A percentile compares a stretch with the other conserved stretches of the same genome.
These are phyloP conservation scores for Nymphalis io DNA, from an alignment of 1,140 invertebrate genomes.

Conservation along the genomic window DNA sequence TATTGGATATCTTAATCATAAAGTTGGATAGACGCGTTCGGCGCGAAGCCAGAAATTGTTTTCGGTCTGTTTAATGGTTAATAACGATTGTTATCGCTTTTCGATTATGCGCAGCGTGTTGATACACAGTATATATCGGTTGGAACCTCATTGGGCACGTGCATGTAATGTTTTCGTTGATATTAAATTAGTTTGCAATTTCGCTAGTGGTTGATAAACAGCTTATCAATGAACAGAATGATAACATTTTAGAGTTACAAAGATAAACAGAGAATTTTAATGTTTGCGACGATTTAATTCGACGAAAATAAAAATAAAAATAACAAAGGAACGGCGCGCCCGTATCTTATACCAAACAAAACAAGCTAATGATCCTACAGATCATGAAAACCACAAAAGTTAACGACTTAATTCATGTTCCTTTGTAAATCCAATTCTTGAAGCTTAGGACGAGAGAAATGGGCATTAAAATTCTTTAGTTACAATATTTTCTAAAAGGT, in stretches of 20 bases:
- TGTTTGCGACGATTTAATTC: not conserved
- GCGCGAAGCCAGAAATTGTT: slow-evolving; percentile 26
- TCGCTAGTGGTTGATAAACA: slow-evolving; percentile 24
- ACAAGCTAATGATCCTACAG: slow-evolving; percentile 33
- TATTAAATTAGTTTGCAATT: slow-evolving; percentile 45
- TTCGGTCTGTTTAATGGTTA: slow-evolving; percentile 27
- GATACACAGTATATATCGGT: slow-evolving; percentile 26
- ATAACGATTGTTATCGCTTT: slow-evolving; percentile 42
- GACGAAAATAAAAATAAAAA: slow-evolving; percentile 15
- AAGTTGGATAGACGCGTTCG: slow-evolving; percentile 28
- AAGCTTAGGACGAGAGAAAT: not conserved
- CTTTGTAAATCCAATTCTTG: slow-evolving; percentile 35
- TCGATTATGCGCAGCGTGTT: slow-evolving; percentile 31
- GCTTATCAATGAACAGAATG: not conserved
- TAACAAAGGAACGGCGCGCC: slow-evolving; percentile 25
- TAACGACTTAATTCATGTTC: slow-evolving; percentile 54
- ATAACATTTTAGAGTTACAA: not conserved
- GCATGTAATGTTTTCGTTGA: slow-evolving; percentile 39
- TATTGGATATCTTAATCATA: slow-evolving; percentile 56
- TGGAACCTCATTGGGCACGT: slow-evolving; percentile 38
- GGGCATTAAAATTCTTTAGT: slow-evolving; percentile 5
- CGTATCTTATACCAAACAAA: slow-evolving; percentile 28
- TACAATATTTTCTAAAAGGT: not conserved
- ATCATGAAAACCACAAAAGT: slow-evolving; percentile 36
- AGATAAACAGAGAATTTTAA: not conserved